Conservation (phyloP, 2,797 vertebrate genomes). For the Microctenopoma lineatum region DNA sequence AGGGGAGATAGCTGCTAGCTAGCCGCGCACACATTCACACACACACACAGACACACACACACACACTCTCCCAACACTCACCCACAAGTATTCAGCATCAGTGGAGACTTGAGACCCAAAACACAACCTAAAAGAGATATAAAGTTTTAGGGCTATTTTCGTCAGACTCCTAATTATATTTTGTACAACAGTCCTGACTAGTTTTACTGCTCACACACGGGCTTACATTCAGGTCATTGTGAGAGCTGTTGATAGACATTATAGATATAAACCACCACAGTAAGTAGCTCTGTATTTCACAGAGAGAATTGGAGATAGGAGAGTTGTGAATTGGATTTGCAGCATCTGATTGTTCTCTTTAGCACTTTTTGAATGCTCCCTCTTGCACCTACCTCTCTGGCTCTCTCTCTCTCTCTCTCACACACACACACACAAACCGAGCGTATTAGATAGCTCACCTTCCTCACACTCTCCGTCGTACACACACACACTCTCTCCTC, state of each 20-base stretch:
- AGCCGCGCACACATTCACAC: constrained; percentile 51
- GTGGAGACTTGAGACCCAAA: constrained; percentile 64
- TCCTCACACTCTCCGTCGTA: constrained; percentile 43
- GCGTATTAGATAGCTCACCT: constrained; percentile 70
- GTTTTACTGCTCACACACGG: constrained; percentile 34
- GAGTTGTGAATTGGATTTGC: constrained; percentile 68
- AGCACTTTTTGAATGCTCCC: constrained; percentile 56
- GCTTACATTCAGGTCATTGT: constrained; percentile 46
- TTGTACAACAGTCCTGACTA: constrained; percentile 31
- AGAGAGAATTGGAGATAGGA: constrained; percentile 26
- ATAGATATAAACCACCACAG: constrained; percentile 15
- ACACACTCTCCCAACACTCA: constrained; percentile 22
- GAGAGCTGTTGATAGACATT: constrained; percentile 38
- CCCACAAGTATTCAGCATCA: constrained; percentile 56
- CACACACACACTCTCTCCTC: constrained; percentile 39
- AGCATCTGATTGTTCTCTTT: constrained; percentile 69
- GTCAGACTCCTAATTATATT: constrained; percentile 51
- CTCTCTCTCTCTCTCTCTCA: constrained; percentile 1
- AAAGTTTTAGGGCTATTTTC: constrained; percentile 63
- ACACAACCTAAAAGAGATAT: constrained; percentile 62
- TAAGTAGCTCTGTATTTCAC: constrained; percentile 43
- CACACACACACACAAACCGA: constrained; percentile 53
- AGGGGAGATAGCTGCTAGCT: constrained; percentile 82
- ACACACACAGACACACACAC: constrained; percentile 9
- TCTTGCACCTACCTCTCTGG: constrained; percentile 50